Percentiles rank a stretch among this genome's conserved stretches.
phyloP scores from a whole-genome alignment of 2,888 invertebrate genomes.

The Drosophila kanekoi region DNA sequence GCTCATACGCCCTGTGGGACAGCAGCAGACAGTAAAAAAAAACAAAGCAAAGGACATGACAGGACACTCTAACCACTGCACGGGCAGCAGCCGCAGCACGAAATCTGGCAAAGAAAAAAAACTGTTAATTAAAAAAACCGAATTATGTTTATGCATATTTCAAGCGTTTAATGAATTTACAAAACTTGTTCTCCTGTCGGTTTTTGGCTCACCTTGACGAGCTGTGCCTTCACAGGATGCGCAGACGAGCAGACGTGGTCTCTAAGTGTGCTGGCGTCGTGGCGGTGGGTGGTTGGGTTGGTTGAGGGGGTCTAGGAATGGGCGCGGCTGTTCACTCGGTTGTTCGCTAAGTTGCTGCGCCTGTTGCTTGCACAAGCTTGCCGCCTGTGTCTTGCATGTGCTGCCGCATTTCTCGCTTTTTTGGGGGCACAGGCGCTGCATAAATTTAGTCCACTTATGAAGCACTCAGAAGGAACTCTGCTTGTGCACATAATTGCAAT shows the following conservation, averaged over 20 bases:
- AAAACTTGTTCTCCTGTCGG: constrained; percentile 25
- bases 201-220: constrained; percentile 23
- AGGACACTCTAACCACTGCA: neutral
- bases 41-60: neutral
- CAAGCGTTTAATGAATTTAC: constrained; percentile 56
- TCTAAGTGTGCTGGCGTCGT: neutral
- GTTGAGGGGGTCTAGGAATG: no score
- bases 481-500: neutral
- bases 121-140: constrained; percentile 50
- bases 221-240: constrained; percentile 10
- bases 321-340: neutral
- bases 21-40: neutral
- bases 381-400: constrained; percentile 3
- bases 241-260: constrained; percentile 3
- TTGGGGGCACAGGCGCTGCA: neutral
- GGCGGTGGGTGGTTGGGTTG: neutral
- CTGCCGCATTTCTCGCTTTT: neutral
- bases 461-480: neutral
- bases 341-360: constrained; percentile 11
- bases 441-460: constrained; percentile 2
- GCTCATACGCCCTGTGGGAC: constrained; percentile 32
- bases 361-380: constrained; percentile 30
- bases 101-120: constrained; percentile 6
- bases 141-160: constrained; percentile 70
- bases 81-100: constrained; percentile 17